These are phyloP conservation scores for Ctenoplectra terminalis DNA, from an alignment of 1,140 invertebrate species.

Conservation along the genomic window DNA sequence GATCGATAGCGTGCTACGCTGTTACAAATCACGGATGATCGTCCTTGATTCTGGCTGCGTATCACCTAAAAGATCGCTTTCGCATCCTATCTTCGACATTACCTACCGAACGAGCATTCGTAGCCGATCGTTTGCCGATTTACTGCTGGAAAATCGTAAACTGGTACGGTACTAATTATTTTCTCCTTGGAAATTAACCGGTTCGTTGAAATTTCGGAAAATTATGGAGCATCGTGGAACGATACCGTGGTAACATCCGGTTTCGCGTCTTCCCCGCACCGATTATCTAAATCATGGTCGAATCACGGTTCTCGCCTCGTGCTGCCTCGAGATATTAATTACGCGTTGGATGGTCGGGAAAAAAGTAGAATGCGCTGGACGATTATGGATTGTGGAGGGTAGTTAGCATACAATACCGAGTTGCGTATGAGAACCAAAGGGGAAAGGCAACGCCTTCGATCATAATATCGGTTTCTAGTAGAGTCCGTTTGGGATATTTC, in stretches of 20 bases:
- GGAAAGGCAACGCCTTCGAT: not conserved
- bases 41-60: not conserved
- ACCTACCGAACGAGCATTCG: not conserved
- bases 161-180: not conserved
- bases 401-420: slow-evolving; percentile 16
- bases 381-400: slow-evolving; percentile 9
- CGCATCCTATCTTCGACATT: not conserved
- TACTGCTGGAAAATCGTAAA: not conserved
- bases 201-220: not conserved
- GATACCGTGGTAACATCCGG: not conserved
- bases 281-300: not conserved
- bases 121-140: not conserved
- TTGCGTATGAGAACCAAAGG: not conserved
- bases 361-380: not conserved
- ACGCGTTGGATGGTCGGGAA: not conserved
- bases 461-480: slow-evolving; percentile 10
- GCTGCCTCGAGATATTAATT: not conserved
- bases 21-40: slow-evolving; percentile 23
- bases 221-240: not conserved
- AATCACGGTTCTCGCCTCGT: slow-evolving; percentile 7
- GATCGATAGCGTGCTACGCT: not conserved
- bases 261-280: not conserved
- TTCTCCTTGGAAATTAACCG: not conserved
- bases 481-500: not conserved
- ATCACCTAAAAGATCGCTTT: not conserved